These are phyloP conservation scores for Limnephilus marmoratus DNA, from an alignment of 2,888 invertebrate genomes.

Conservation along the genomic window DNA sequence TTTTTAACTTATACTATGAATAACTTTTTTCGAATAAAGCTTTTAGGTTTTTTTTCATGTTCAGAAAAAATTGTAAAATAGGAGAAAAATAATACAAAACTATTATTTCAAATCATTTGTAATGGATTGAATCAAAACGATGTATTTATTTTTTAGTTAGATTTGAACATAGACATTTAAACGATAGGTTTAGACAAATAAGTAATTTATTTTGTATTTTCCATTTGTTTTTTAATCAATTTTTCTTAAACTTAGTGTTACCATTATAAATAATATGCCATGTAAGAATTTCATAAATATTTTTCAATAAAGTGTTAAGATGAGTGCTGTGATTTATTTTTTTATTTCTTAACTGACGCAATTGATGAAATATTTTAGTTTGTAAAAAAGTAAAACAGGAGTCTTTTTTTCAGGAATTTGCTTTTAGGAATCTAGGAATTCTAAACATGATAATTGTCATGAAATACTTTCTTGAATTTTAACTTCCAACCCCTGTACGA, in stretches of 20 bases:
- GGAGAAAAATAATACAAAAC: not conserved
- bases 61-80: not conserved
- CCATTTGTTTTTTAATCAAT: not conserved
- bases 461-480: no score
- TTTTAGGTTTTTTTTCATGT: not conserved
- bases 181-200: not conserved
- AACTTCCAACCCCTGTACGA: no score
- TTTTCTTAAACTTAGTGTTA: constrained; percentile 33
- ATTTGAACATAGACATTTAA: not conserved
- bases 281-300: constrained; percentile 49
- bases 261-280: constrained; percentile 11
- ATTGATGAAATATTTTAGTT: no score
- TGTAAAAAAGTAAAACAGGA: no score
- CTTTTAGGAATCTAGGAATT: no score
- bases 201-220: constrained; percentile 12
- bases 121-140: not conserved
- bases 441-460: no score
- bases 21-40: not conserved
- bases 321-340: constrained; percentile 25
- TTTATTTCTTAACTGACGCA: not conserved
- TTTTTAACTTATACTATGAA: not conserved
- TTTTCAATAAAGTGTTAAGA: constrained; percentile 46
- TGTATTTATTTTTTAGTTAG: not conserved
- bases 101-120: not conserved
- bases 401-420: no score